These are phyloP conservation scores for Leptodactylus fuscus DNA, from an alignment of 2,113 vertebrate species.

Conservation along the genomic window DNA sequence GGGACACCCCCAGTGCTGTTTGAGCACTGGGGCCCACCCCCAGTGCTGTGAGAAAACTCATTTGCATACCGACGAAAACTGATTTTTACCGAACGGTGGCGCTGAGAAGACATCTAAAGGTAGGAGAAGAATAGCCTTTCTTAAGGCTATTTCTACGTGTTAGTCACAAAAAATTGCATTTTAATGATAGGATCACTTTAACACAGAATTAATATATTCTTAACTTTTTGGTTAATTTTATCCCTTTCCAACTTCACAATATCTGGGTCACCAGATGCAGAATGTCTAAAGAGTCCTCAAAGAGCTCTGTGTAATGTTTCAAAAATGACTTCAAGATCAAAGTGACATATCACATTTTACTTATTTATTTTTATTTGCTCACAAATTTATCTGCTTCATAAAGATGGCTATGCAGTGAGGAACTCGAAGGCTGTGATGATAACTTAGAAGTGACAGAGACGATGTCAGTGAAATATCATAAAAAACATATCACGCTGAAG, in stretches of 20 bases:
- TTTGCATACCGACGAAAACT: too few species aligned
- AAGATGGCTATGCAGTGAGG: not conserved
- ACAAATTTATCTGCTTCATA: conserved; percentile 39
- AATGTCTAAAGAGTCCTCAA: not conserved
- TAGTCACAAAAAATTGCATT: too few species aligned
- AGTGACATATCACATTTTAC: conserved; percentile 49
- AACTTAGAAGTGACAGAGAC: conserved; percentile 22
- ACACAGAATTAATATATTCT: not conserved
- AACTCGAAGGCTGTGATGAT: conserved; percentile 26
- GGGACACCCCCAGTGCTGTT: too few species aligned
- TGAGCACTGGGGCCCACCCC: too few species aligned
- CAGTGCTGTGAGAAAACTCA: too few species aligned
- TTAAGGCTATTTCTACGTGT: too few species aligned
- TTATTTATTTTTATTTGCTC: conserved; percentile 57
- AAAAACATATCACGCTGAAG: conserved; percentile 25
- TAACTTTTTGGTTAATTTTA: not conserved
- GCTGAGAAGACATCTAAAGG: too few species aligned
- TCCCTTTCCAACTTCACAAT: not conserved
- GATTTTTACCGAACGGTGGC: too few species aligned
- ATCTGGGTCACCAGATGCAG: conserved; percentile 49
- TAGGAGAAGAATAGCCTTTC: too few species aligned
- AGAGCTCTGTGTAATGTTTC: not conserved
- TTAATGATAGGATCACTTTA: too few species aligned
- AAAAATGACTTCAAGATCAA: conserved; percentile 40
- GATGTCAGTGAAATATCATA: conserved; percentile 43